Percentiles rank a stretch among this genome's conserved stretches.
Conservation (phyloP, 2,113 vertebrate species). For the Apodemus speciosus region DNA sequence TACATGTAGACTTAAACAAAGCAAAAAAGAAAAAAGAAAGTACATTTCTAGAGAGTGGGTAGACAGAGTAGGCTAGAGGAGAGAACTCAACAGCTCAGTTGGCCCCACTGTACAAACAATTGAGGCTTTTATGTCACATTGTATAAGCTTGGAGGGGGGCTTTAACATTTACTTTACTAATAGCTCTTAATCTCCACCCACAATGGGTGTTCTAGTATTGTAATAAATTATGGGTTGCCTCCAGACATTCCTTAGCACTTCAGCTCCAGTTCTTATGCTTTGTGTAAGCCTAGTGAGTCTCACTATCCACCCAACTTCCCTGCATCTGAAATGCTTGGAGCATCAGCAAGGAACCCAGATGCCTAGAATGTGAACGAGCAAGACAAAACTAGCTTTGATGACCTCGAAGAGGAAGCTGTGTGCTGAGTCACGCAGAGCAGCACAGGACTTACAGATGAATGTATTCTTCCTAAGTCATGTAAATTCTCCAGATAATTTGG, state of each 20-base stretch:
- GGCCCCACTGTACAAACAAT: neutral
- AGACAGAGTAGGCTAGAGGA: neutral
- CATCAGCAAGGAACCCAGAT: neutral
- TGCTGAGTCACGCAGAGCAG: neutral
- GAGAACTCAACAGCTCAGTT: neutral
- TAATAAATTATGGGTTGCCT: neutral
- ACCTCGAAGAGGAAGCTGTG: neutral
- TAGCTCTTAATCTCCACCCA: neutral
- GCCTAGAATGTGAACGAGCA: neutral
- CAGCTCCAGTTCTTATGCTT: neutral
- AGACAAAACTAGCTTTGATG: neutral
- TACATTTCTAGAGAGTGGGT: neutral
- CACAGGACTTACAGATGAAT: neutral
- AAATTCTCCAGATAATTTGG: neutral
- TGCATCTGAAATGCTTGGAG: neutral
- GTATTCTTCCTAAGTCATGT: neutral
- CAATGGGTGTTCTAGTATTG: too few species aligned
- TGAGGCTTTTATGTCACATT: neutral
- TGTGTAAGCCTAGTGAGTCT: neutral
- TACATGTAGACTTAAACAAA: neutral
- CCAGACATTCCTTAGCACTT: neutral
- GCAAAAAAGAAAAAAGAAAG: neutral
- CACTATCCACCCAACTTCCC: neutral
- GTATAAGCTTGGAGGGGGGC: neutral
- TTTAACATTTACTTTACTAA: neutral